These are phyloP conservation scores for Sitobion miscanthi DNA, from an alignment of 1,140 invertebrate genomes.

Conservation along the genomic window DNA sequence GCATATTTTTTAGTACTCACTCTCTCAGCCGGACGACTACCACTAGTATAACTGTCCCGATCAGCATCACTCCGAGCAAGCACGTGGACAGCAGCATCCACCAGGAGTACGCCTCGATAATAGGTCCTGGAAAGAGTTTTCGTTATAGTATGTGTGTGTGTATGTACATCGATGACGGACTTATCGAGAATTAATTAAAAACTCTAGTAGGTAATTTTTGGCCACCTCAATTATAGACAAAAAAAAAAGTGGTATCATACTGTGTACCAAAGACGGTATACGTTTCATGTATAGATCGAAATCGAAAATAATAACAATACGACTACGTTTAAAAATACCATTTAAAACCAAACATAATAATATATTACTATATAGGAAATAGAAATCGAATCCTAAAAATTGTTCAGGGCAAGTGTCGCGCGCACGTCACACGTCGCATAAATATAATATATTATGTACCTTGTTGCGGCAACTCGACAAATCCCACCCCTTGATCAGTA, in stretches of 20 bases:
- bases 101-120: conserved; percentile 41
- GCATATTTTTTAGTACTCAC: conserved; percentile 11
- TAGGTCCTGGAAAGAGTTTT: conserved; percentile 35
- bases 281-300: not conserved
- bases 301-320: not conserved
- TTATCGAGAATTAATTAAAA: not conserved
- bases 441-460: not conserved
- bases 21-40: conserved; percentile 37
- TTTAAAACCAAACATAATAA: not conserved
- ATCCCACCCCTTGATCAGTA: conserved; percentile 46
- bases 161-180: not conserved
- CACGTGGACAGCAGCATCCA: conserved; percentile 50
- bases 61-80: conserved; percentile 31
- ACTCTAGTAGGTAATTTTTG: not conserved
- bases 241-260: not conserved
- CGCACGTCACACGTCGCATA: not conserved
- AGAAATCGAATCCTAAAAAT: not conserved
- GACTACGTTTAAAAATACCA: not conserved
- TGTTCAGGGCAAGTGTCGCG: not conserved
- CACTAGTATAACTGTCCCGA: conserved; percentile 16
- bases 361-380: not conserved
- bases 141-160: not conserved
- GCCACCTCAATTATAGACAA: not conserved
- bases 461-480: conserved; percentile 43
- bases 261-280: not conserved